Conservation (phyloP, 2,113 vertebrate species). For the Onychostoma macrolepis region DNA sequence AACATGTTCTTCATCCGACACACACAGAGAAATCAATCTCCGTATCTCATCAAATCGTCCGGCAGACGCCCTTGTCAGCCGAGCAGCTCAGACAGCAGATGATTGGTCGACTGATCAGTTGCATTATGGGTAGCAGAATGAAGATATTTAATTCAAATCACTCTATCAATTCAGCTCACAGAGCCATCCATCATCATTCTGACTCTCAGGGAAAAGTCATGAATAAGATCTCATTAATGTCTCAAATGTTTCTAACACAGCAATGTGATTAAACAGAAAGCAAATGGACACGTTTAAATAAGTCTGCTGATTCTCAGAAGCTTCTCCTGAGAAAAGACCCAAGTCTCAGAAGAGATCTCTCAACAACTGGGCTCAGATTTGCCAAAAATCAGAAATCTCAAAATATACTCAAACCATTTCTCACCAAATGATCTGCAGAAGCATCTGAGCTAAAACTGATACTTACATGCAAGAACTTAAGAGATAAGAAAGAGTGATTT, state of each 20-base stretch:
- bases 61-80: constrained; percentile 47
- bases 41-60: constrained; percentile 50
- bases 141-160: neutral
- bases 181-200: constrained; percentile 52
- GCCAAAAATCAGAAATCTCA: too few relatives aligned
- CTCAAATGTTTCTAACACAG: neutral
- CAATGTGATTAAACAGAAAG: neutral
- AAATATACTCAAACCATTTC: neutral
- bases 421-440: neutral
- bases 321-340: neutral
- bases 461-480: too few relatives aligned
- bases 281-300: too few relatives aligned
- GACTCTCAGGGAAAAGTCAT: neutral
- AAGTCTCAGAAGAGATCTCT: neutral
- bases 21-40: constrained; percentile 65
- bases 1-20: constrained; percentile 56
- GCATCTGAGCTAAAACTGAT: too few relatives aligned
- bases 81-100: constrained; percentile 64
- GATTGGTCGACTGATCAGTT: constrained; percentile 70
- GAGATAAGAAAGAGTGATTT: too few relatives aligned
- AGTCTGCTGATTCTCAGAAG: neutral
- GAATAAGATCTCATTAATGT: neutral
- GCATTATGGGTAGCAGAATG: constrained; percentile 57
- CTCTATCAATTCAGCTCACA: constrained; percentile 4
- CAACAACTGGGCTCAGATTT: neutral